Conservation (phyloP, 2,888 invertebrate genomes). For the Marasmarcha lunaedactyla region DNA sequence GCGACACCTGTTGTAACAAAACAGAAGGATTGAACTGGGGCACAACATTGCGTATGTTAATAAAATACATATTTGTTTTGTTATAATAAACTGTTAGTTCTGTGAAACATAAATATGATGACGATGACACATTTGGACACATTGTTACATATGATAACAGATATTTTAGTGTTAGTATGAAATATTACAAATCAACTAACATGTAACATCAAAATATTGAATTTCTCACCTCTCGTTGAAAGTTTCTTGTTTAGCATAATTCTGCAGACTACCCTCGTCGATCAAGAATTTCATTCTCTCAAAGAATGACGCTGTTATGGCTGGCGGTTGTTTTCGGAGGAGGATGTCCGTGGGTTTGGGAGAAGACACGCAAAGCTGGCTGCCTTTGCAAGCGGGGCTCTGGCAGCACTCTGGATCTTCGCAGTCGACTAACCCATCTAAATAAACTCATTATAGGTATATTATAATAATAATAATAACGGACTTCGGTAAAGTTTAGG, state of each 20-base stretch:
- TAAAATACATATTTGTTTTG: constrained; percentile 29
- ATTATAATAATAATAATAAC: constrained; percentile 4
- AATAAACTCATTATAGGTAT: constrained; percentile 20
- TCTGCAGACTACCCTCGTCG: constrained; percentile 97
- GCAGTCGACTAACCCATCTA: constrained; percentile 97
- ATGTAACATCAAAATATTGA: constrained; percentile 44
- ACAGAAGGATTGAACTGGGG: constrained; percentile 77
- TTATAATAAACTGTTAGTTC: too few species aligned
- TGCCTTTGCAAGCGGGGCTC: constrained; percentile 83
- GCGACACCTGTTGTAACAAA: constrained; percentile 32
- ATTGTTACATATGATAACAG: too few species aligned
- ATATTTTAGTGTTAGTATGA: too few species aligned
- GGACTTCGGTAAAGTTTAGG: too few species aligned
- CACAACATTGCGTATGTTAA: constrained; percentile 81
- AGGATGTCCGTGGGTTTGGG: constrained; percentile 97
- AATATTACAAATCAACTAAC: constrained; percentile 20
- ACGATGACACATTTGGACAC: too few species aligned
- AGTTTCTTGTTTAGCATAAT: constrained; percentile 94
- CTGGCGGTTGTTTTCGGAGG: constrained; percentile 94
- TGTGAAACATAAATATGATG: too few species aligned
- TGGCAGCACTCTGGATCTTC: constrained; percentile 98
- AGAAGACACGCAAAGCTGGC: constrained; percentile 92
- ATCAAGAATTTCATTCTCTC: constrained; percentile 98
- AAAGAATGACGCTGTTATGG: constrained; percentile 97
- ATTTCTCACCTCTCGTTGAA: constrained; percentile 95